Conservation (phyloP, 1,140 invertebrate species). For the Trichonephila inaurata region DNA sequence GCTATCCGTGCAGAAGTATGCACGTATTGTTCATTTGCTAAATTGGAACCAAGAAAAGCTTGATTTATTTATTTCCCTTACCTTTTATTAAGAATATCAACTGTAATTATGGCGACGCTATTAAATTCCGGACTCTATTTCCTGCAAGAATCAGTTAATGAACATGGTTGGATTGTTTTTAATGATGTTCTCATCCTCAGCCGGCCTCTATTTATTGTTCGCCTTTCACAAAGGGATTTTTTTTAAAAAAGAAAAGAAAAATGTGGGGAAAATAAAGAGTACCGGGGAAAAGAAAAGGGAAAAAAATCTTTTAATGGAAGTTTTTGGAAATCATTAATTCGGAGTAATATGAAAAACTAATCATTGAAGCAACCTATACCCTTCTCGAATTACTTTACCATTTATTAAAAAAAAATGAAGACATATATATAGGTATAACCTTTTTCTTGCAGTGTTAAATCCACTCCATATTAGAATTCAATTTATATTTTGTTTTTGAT, state of each 20-base stretch:
- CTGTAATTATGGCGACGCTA: not conserved
- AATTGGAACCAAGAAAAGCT: not conserved
- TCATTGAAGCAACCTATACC: not conserved
- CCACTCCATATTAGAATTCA: not conserved
- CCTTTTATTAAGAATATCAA: slow-evolving; percentile 14
- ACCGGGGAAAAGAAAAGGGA: not conserved
- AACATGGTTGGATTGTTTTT: slow-evolving; percentile 1
- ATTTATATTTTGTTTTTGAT: not conserved
- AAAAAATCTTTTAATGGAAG: slow-evolving; percentile 14
- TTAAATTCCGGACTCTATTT: slow-evolving; percentile 5
- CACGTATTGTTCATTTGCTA: not conserved
- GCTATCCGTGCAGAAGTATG: not conserved
- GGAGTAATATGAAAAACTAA: slow-evolving; percentile 3
- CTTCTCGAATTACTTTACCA: not conserved
- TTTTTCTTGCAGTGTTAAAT: not conserved
- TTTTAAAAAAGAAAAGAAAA: not conserved
- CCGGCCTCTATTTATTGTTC: too few relatives aligned
- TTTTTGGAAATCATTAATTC: slow-evolving; percentile 5
- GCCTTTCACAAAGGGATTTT: not conserved
- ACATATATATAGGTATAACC: not conserved
- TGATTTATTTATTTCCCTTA: not conserved
- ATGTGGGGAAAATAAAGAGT: not conserved
- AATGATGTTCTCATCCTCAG: not conserved
- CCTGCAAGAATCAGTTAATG: not conserved
- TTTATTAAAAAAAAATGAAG: not conserved